Base-by-base conservation (phyloP, 2,797 vertebrate genomes). In the Cossypha niveicapilla region DNA sequence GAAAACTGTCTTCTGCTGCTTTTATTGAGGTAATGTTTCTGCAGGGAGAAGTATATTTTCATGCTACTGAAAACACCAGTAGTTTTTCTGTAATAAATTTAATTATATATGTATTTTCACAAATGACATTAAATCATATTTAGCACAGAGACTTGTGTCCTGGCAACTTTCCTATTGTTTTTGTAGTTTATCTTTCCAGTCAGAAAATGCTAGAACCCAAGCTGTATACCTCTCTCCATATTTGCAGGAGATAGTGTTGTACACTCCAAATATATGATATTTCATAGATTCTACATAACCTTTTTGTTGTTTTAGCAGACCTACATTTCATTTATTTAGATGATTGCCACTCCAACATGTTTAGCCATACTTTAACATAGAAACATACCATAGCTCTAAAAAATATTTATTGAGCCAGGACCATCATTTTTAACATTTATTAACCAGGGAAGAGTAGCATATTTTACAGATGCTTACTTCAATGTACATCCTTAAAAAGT, bases 291-390 rank as follows among this genome's bases (percentile, higher is more conserved):
- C 34, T 66, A 73, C 87, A 79, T 94, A 87, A 91, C 76, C 70
- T 97, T 93, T 79, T 93, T 67, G 57, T 65, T 85, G 88, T 94
- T 94, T 93, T 54, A 91, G 86, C 91, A 95, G 96, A 85, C 41
- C 44, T 79, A 68, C 11, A 54, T 61, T 90, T 85, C 62, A 93
- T 96, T 95, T 88, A 88, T 86, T 91, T 88, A 58, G 9, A 37
- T 10, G 27, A 37, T 39, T 81, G 81, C 51, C 67, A 84, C 79
- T 93, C 68, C 89, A 89, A 77, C 47, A 58, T 73, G 61, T 93
- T 90, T 85, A 77, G 90, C 71, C 28, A 41, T 74, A 91, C 76
- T 92, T 94, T 71, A 82, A 45, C 35, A 77, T 5, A 78, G 68
- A 92, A 91, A 93, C 13, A 25, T 90, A 91, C 28, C 75, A 82